Percentiles rank a stretch among this genome's conserved stretches.
phyloP scores from a whole-genome alignment of 2,888 invertebrate genomes.

The Aquatica leii region DNA sequence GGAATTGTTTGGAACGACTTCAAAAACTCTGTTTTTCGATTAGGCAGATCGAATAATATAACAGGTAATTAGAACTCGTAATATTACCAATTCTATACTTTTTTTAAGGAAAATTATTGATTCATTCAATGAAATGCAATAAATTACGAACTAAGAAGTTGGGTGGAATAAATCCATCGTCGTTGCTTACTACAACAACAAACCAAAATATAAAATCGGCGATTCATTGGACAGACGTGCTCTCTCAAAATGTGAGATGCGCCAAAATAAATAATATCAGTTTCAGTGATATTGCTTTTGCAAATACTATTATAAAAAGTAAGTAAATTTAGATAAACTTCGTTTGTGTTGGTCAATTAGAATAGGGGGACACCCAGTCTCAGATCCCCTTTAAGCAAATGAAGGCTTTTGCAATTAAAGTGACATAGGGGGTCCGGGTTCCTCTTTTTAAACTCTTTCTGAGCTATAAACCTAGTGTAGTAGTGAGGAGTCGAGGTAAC shows the following conservation, averaged over 20 bases:
- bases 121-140: conserved; percentile 41
- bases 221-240: conserved; percentile 47
- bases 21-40: conserved; percentile 49
- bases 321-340: conserved; percentile 15
- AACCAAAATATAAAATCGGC: conserved; percentile 50
- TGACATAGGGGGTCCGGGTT: too few species aligned
- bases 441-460: too few species aligned
- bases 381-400: too few species aligned
- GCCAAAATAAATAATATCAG: conserved; percentile 49
- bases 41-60: conserved; percentile 44
- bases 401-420: too few species aligned
- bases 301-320: conserved; percentile 43
- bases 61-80: conserved; percentile 39
- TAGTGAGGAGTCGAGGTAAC: too few species aligned
- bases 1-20: conserved; percentile 53
- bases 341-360: too few species aligned
- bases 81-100: neutral
- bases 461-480: too few species aligned
- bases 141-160: conserved; percentile 42
- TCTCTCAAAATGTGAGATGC: conserved; percentile 43
- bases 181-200: conserved; percentile 52
- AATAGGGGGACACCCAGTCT: too few species aligned
- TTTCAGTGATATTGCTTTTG: conserved; percentile 44
- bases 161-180: conserved; percentile 37
- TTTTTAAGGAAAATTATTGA: conserved; percentile 47